Evolutionary conservation across 2,888 invertebrate genomes (phyloP).

Genomic region (Papilio elwesi): DNA sequence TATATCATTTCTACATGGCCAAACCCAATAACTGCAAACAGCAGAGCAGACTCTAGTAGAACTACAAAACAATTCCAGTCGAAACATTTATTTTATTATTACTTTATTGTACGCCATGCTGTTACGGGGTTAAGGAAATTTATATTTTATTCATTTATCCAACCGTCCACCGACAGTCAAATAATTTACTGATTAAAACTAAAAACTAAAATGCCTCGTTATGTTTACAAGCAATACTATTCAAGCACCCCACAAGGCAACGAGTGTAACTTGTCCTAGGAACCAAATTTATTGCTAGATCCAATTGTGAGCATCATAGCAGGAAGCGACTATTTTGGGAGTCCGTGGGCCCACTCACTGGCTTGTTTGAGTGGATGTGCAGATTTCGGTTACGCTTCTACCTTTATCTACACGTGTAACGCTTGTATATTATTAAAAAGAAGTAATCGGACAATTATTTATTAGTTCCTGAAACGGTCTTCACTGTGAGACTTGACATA

Average conservation of each 20-base stretch:
- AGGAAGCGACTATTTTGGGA: conserved; percentile 63
- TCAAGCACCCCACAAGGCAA: conserved; percentile 22
- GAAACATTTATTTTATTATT: too few species aligned
- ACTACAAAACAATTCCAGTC: too few species aligned
- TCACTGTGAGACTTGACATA: too few species aligned
- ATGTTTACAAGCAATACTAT: not conserved
- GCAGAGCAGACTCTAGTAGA: too few species aligned
- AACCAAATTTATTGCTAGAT: conserved; percentile 36
- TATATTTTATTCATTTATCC: too few species aligned
- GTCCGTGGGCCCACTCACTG: conserved; percentile 41
- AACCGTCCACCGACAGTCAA: not conserved
- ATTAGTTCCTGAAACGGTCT: too few species aligned
- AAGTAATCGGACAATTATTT: too few species aligned
- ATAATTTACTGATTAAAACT: not conserved
- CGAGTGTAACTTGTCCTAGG: conserved; percentile 30
- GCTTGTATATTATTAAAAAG: not conserved
- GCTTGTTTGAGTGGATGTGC: conserved; percentile 48
- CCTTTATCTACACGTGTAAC: conserved; percentile 16
- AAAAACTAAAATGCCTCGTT: not conserved
- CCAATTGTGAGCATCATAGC: conserved; percentile 45
- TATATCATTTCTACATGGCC: too few species aligned
- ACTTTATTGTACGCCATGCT: too few species aligned
- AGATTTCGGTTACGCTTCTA: conserved; percentile 43
- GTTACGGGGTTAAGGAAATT: too few species aligned
- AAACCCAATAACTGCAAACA: too few species aligned